Conservation (phyloP, 1,140 invertebrate genomes). For the Panonychus citri region DNA sequence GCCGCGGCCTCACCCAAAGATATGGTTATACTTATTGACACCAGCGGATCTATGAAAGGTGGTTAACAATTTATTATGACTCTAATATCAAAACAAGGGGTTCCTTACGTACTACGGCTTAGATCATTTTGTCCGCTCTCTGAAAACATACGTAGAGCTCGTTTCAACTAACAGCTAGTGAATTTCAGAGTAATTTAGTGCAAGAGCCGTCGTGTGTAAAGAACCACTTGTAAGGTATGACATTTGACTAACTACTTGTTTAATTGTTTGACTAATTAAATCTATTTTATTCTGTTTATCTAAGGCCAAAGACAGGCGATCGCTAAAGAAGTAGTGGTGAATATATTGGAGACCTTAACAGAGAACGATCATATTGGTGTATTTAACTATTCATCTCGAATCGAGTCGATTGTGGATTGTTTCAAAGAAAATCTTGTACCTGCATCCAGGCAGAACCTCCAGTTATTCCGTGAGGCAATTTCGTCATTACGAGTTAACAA, state of each 20-base stretch:
- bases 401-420: conserved; percentile 29
- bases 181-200: no score
- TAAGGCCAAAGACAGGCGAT: conserved; percentile 44
- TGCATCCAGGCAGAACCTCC: conserved; percentile 64
- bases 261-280: neutral
- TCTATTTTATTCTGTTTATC: neutral
- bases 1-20: conserved; percentile 93
- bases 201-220: no score
- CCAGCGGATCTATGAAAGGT: conserved; percentile 88
- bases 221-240: no score
- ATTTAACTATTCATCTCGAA: conserved; percentile 18
- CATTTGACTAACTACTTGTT: no score
- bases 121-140: no score
- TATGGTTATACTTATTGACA: conserved; percentile 80
- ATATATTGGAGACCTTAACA: conserved; percentile 77
- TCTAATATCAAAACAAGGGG: neutral
- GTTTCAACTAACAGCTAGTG: no score
- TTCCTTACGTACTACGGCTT: no score
- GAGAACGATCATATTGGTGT: conserved; percentile 63
- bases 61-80: conserved; percentile 13
- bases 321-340: conserved; percentile 57
- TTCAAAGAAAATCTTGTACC: conserved; percentile 65
- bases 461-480: conserved; percentile 50
- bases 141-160: no score
- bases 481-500: conserved; percentile 35